A percentile compares a stretch with the other conserved stretches of the same genome.
Conservation (phyloP, 2,888 invertebrate genomes). For the Hyppa rectilinea region DNA sequence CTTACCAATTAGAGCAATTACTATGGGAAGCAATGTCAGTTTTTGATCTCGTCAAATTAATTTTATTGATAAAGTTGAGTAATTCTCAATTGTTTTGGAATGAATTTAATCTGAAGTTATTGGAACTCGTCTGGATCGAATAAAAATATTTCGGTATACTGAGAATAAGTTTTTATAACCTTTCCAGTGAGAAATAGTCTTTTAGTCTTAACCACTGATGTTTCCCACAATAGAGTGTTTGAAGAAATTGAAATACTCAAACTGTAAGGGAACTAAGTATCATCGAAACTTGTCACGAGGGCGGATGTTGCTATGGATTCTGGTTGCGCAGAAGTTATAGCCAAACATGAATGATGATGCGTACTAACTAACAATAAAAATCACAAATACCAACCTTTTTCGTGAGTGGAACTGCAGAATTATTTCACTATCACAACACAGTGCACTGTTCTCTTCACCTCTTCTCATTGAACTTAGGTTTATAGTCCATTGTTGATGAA, state of each 20-base stretch:
- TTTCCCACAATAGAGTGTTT: background rate
- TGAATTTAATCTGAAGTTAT: slow-evolving; percentile 20
- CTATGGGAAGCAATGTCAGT: background rate
- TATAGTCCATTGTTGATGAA: slow-evolving; percentile 76
- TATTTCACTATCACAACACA: slow-evolving; percentile 81
- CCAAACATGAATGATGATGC: slow-evolving; percentile 1
- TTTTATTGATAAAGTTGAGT: slow-evolving; percentile 10
- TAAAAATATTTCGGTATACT: slow-evolving; percentile 28
- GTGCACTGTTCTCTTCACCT: slow-evolving; percentile 77
- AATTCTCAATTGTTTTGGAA: slow-evolving; percentile 21
- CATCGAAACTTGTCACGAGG: background rate
- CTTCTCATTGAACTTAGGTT: slow-evolving; percentile 77
- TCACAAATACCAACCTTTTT: slow-evolving; percentile 79
- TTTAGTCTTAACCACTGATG: background rate
- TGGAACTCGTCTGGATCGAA: slow-evolving; percentile 1
- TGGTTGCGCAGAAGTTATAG: background rate
- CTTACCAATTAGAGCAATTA: slow-evolving; percentile 19
- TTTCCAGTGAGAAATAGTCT: background rate
- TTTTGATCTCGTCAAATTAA: slow-evolving; percentile 15
- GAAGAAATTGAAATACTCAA: background rate
- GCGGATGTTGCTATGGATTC: background rate
- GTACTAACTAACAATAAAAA: slow-evolving; percentile 23
- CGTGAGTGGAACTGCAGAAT: slow-evolving; percentile 70
- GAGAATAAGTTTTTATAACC: slow-evolving; percentile 3
- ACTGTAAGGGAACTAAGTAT: background rate